Conservation (phyloP, 1,140 invertebrate genomes). For the Anoplolepis gracilipes region DNA sequence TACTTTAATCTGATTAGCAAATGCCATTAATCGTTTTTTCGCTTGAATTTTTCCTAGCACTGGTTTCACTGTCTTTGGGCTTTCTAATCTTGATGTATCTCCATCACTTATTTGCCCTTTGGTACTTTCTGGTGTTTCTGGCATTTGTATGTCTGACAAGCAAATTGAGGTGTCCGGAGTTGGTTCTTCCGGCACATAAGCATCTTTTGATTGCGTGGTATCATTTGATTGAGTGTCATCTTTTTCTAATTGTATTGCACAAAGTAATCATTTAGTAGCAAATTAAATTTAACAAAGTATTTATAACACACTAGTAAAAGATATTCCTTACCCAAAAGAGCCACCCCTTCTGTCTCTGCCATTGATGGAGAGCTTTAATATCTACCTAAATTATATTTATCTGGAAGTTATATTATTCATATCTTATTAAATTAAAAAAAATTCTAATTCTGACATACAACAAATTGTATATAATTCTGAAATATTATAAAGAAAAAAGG, state of each 20-base stretch:
- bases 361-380: conserved; percentile 32
- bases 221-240: conserved; percentile 27
- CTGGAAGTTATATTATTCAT: conserved; percentile 39
- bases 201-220: conserved; percentile 61
- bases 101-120: conserved; percentile 74
- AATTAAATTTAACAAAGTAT: not conserved
- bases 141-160: conserved; percentile 79
- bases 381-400: not conserved
- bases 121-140: conserved; percentile 79
- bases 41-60: conserved; percentile 84
- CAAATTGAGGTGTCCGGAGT: conserved; percentile 65
- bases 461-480: not conserved
- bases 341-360: conserved; percentile 41
- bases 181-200: conserved; percentile 68
- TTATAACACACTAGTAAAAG: not conserved
- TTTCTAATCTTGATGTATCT: conserved; percentile 74
- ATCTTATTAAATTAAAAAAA: conserved; percentile 2
- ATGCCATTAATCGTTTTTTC: conserved; percentile 85
- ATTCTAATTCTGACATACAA: not conserved
- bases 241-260: conserved; percentile 15
- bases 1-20: conserved; percentile 82
- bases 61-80: conserved; percentile 81
- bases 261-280: conserved; percentile 23
- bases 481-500: not conserved
- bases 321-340: conserved; percentile 39